These are phyloP conservation scores for Melopsittacus undulatus DNA, from an alignment of 2,797 vertebrate species.

Conservation along the genomic window DNA sequence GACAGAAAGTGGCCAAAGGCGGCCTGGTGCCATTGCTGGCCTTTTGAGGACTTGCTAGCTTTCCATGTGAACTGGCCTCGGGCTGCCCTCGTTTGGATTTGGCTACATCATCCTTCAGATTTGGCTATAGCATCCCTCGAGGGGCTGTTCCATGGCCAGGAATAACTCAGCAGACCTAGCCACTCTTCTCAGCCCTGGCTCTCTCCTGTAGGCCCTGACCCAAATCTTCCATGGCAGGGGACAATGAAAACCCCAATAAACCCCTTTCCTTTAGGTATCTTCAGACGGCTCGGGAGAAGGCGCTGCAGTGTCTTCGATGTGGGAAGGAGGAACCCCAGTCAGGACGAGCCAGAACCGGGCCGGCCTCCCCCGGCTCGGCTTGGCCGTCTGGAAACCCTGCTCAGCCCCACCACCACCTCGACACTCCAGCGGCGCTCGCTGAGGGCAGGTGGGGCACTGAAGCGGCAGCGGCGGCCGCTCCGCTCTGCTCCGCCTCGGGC, in stretches of 20 bases:
- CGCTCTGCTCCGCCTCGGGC: neutral
- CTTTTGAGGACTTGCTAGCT: neutral
- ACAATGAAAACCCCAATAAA: neutral
- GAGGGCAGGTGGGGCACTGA: neutral
- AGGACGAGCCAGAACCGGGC: neutral
- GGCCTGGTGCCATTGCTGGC: neutral
- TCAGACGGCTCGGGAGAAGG: neutral
- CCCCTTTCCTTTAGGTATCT: neutral
- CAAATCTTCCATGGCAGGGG: neutral
- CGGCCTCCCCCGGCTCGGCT: too few species aligned
- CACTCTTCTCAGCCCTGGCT: neutral
- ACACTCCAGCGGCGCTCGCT: neutral
- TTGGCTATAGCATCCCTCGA: neutral
- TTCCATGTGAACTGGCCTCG: neutral
- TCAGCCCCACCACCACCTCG: neutral
- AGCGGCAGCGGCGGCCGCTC: neutral
- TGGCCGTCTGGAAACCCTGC: neutral
- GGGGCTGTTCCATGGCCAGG: neutral
- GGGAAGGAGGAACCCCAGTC: neutral
- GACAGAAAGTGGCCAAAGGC: neutral
- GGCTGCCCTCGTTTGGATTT: neutral
- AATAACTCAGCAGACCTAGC: neutral
- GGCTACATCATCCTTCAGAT: neutral
- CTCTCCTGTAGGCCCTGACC: neutral
- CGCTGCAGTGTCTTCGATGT: rapidly evolving